These are phyloP conservation scores for Tetragonisca angustula DNA, from an alignment of 2,888 invertebrate species.

Conservation along the genomic window DNA sequence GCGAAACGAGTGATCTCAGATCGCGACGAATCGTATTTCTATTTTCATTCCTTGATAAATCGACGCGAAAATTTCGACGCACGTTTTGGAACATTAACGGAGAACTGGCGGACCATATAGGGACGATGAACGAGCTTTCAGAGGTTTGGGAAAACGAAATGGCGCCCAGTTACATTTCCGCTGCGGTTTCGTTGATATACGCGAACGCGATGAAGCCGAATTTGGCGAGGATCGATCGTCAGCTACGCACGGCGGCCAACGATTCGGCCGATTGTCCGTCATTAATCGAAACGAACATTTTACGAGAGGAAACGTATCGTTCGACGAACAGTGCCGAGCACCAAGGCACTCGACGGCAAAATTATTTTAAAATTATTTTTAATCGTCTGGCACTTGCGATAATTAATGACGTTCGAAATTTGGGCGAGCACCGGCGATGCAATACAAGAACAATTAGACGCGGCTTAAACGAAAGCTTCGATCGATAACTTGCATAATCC, in stretches of 20 bases:
- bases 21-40: conserved; percentile 5
- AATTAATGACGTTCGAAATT: not conserved
- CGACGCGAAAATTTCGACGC: conserved; percentile 6
- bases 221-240: conserved; percentile 24
- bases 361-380: not conserved
- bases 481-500: not conserved
- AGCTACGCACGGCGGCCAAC: not conserved
- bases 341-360: not conserved
- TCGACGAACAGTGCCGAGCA: too few species aligned
- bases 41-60: conserved; percentile 25
- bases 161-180: conserved; percentile 45
- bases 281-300: not conserved
- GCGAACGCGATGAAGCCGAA: not conserved
- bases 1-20: not conserved
- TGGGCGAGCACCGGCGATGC: not conserved
- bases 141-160: conserved; percentile 49
- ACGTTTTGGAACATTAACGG: not conserved
- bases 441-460: not conserved
- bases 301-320: not conserved
- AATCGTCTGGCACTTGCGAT: not conserved
- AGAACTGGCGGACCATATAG: not conserved
- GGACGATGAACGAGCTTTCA: not conserved
- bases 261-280: not conserved
- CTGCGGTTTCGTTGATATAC: conserved; percentile 40
- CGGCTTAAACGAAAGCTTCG: not conserved